A percentile compares a stretch with the other conserved stretches of the same genome.
phyloP scores from a whole-genome alignment of 2,113 vertebrate genomes.

The Pangasianodon hypophthalmus region DNA sequence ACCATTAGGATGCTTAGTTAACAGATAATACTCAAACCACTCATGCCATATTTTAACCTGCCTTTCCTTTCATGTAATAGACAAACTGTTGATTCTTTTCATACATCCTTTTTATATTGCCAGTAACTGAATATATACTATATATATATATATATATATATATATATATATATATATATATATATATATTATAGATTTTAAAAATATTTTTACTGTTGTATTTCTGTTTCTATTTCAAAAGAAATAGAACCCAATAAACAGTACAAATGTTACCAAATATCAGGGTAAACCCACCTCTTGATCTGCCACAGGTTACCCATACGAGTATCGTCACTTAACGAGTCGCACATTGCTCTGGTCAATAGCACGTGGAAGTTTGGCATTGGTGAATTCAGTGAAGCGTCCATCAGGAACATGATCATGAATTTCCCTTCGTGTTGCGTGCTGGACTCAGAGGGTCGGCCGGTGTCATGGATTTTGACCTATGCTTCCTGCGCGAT shows the following conservation, averaged over 20 bases:
- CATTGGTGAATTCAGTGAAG: not conserved
- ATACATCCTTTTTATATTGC: not conserved
- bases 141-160: too few species aligned
- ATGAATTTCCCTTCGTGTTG: constrained; percentile 67
- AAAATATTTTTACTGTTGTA: not conserved
- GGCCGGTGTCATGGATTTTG: constrained; percentile 69
- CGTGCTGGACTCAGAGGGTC: constrained; percentile 58
- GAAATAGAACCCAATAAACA: too few species aligned
- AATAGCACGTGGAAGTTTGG: constrained; percentile 67
- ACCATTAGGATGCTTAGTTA: not conserved
- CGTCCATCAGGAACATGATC: constrained; percentile 60
- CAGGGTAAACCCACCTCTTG: too few species aligned
- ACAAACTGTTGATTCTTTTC: not conserved
- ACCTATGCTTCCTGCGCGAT: constrained; percentile 57
- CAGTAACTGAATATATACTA: not conserved
- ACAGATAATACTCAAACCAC: not conserved
- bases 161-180: too few species aligned
- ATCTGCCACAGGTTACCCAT: constrained; percentile 47
- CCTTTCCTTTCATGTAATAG: too few species aligned
- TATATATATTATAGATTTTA: too few species aligned
- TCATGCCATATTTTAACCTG: not conserved
- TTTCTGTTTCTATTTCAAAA: too few species aligned
- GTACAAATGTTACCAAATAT: too few species aligned
- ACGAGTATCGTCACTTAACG: constrained; percentile 59
- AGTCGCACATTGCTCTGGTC: constrained; percentile 65